phyloP scores from a whole-genome alignment of 2,888 invertebrate genomes.

The Hermaeophaga mercurialis region DNA sequence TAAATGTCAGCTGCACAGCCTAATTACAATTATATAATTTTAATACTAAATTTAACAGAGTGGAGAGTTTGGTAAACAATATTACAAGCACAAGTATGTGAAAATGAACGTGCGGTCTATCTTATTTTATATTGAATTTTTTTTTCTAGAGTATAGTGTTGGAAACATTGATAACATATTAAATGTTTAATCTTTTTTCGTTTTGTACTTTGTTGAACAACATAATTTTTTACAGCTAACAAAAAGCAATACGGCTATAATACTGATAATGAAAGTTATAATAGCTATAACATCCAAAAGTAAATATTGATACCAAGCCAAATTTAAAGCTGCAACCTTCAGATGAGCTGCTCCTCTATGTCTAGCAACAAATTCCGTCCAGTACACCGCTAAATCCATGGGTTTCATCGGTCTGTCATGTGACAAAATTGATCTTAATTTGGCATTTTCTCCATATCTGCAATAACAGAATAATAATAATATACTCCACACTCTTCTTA shows the following conservation, averaged over 20 bases:
- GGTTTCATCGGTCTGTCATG: slow-evolving; percentile 47
- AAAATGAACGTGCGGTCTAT: no score
- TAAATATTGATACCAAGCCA: slow-evolving; percentile 45
- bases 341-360: slow-evolving; percentile 48
- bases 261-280: background rate
- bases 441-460: slow-evolving; percentile 43
- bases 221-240: slow-evolving; percentile 1
- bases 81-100: no score
- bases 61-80: no score
- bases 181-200: no score
- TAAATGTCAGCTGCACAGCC: no score
- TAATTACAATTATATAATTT: no score
- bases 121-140: no score
- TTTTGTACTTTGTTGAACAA: slow-evolving; percentile 5
- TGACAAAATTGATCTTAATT: slow-evolving; percentile 42
- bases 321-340: slow-evolving; percentile 40
- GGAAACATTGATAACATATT: no score
- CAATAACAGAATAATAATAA: slow-evolving; percentile 19
- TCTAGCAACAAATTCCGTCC: slow-evolving; percentile 49
- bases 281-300: slow-evolving; percentile 43
- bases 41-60: no score
- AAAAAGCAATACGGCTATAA: background rate
- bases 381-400: slow-evolving; percentile 45
- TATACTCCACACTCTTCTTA: no score
- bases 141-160: no score